Conservation (phyloP, 2,888 invertebrate species). For the Pyrrhia umbra region DNA sequence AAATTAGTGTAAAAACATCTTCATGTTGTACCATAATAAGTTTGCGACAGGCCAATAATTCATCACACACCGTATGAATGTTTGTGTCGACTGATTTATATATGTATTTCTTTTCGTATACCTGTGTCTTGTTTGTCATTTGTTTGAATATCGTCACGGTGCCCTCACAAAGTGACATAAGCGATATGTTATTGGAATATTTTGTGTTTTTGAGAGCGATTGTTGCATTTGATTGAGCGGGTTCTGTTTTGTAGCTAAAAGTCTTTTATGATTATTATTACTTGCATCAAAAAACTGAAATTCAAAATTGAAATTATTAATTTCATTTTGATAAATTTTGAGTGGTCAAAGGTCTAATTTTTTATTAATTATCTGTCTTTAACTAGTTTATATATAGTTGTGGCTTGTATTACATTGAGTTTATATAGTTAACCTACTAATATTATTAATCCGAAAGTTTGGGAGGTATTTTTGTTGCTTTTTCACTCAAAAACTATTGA, state of each 20-base stretch:
- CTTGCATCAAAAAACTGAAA: neutral
- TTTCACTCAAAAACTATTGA: too few species aligned
- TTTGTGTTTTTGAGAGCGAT: slow-evolving; percentile 9
- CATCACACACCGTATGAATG: slow-evolving; percentile 20
- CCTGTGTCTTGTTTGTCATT: slow-evolving; percentile 39
- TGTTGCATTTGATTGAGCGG: neutral
- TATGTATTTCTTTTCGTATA: slow-evolving; percentile 22
- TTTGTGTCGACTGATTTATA: slow-evolving; percentile 42
- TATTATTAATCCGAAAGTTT: too few species aligned
- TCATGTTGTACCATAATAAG: slow-evolving; percentile 17
- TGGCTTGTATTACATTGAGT: too few species aligned
- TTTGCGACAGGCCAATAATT: slow-evolving; percentile 30
- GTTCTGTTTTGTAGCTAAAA: neutral
- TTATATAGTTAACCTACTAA: too few species aligned
- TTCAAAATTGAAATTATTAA: too few species aligned
- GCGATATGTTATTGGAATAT: slow-evolving; percentile 16
- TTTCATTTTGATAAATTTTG: too few species aligned
- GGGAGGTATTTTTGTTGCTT: too few species aligned
- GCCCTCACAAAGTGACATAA: slow-evolving; percentile 18
- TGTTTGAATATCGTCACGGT: slow-evolving; percentile 49
- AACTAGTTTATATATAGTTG: too few species aligned
- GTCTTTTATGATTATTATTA: neutral
- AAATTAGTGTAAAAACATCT: slow-evolving; percentile 32
- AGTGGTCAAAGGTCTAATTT: too few species aligned
- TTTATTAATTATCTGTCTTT: too few species aligned